Evolutionary conservation across 2,888 invertebrate species (phyloP), one percentile per base, ranked within the genome.

Genomic region (Euplagia quadripunctaria): DNA sequence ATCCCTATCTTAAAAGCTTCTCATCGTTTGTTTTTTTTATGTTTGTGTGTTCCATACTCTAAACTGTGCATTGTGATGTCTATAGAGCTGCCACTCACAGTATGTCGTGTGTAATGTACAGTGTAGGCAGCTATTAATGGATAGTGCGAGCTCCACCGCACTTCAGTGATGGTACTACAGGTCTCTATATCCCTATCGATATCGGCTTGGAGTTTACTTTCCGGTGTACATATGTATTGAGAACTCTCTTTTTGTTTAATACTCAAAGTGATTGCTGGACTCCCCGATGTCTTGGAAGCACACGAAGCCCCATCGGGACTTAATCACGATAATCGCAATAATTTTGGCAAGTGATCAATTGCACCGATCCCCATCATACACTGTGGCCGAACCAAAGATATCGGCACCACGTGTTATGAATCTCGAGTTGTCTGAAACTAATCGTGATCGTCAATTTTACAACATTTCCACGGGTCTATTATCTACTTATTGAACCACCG

Each of bases 1-100:
- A 88, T 88, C 82, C 66, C 71, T 87, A 88, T 88, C 88, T 88
- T 88, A 88, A 88, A 88, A 88, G 88, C 84, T 81, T 86, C 74
- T 81, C 82, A 78, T 79, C 76, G 78, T 82, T 84, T 76, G 79
- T 77, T 80, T 74, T 69, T 76, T 74, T 71, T 75, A 31, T 79
- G 74, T 72, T 76, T 67, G 66, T 75, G 73, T 71, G 68, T 77
- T 70, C 65, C 68, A 65, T 74, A 67, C 55, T 68, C 52, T 70
- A 72, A 73, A 76, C 76, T 76, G 74, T 74, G 73, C 76, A 77
- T 81, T 79, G 79, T 80, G 68, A 61, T 72, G 79, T 69, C 64
- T 46, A 66, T 72, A 42, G 46, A 64, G 72, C 67, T 74, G 77
- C 70, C 81, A 76, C 75, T 78, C 79, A 72, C 46, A 14, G 43